Conservation (phyloP, 2,113 vertebrate genomes). For the Nansenia antarctica region DNA sequence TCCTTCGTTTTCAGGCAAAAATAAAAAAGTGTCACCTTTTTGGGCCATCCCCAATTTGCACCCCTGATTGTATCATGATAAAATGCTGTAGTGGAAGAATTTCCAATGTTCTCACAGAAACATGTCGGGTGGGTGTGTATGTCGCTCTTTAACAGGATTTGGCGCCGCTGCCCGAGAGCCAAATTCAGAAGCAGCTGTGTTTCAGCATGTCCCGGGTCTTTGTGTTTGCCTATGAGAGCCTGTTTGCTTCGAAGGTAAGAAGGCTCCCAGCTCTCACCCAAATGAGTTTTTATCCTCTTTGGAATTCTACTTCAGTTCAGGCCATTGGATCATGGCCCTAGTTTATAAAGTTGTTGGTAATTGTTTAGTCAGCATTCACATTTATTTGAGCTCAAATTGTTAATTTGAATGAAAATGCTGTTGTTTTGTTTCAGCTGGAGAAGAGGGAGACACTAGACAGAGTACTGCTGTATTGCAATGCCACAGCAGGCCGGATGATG, state of each 20-base stretch:
- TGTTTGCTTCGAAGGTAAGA: constrained; percentile 80
- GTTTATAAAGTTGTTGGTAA: too few species aligned
- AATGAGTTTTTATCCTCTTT: neutral
- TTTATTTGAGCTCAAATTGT: neutral
- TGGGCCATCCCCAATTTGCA: too few species aligned
- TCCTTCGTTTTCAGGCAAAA: neutral
- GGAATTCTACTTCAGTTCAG: neutral
- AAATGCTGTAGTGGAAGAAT: too few species aligned
- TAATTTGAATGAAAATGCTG: neutral
- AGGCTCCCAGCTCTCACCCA: neutral
- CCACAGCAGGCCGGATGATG: constrained; percentile 73
- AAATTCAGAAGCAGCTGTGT: constrained; percentile 78
- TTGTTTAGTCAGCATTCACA: neutral
- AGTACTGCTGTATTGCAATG: constrained; percentile 72
- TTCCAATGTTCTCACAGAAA: too few species aligned
- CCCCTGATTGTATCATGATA: too few species aligned
- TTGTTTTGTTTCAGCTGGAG: constrained; percentile 57
- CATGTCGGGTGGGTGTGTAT: too few species aligned
- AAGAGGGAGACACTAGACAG: constrained; percentile 52
- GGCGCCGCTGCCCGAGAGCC: constrained; percentile 46
- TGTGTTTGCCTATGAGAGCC: constrained; percentile 70
- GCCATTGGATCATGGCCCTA: too few species aligned
- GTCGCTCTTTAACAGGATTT: constrained; percentile 44
- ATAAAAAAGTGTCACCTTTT: neutral
- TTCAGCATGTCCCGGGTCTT: constrained; percentile 79